Percentiles rank a stretch among this genome's conserved stretches.
These are phyloP conservation scores for Perca schrenkii DNA, from an alignment of 2,113 vertebrate species.

Conservation along the genomic window DNA sequence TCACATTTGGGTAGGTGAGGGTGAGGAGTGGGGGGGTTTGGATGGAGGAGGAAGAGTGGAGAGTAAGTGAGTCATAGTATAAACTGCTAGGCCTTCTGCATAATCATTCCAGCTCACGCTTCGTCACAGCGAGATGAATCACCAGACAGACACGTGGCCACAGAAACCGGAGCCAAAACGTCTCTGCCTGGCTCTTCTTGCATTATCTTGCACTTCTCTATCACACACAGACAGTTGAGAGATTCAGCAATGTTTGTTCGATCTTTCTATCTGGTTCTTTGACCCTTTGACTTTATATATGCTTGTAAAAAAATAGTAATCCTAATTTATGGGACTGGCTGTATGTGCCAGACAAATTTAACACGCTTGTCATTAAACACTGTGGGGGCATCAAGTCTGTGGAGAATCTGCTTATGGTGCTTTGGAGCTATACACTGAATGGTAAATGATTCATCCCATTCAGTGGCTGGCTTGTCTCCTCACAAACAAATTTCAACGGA, in stretches of 20 bases:
- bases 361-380: neutral
- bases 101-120: conserved; percentile 72
- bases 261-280: neutral
- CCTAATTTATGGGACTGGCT: neutral
- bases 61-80: conserved; percentile 72
- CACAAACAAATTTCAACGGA: neutral
- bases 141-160: conserved; percentile 77
- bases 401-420: neutral
- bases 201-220: conserved; percentile 1
- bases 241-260: neutral
- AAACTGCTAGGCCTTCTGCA: conserved; percentile 69
- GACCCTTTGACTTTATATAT: conserved; percentile 1
- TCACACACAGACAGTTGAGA: conserved; percentile 2
- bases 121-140: conserved; percentile 76
- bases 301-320: neutral
- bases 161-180: conserved; percentile 40
- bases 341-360: neutral
- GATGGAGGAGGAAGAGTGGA: conserved; percentile 6
- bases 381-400: neutral
- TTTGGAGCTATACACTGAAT: neutral
- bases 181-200: conserved; percentile 20
- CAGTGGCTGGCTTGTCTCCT: neutral
- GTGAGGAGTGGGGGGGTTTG: neutral
- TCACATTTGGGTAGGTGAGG: conserved; percentile 45
- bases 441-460: neutral